phyloP scores from a whole-genome alignment of 2,797 vertebrate species.

The Chloroceryle inda region DNA sequence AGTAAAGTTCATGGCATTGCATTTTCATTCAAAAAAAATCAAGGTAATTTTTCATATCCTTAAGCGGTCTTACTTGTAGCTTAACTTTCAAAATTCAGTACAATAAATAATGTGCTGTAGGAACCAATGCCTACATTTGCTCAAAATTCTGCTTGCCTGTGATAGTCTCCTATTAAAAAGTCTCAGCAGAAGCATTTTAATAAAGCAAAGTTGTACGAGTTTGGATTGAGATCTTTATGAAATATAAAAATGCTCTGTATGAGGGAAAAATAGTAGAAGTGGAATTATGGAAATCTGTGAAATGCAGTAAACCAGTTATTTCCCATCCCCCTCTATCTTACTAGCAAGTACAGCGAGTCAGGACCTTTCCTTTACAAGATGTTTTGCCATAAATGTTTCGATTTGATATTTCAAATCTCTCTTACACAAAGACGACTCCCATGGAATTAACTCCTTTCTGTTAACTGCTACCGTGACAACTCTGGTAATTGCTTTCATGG shows the following conservation, averaged over 20 bases:
- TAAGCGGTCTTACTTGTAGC: neutral
- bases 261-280: neutral
- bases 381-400: constrained; percentile 42
- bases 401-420: constrained; percentile 39
- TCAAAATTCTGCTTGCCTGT: neutral
- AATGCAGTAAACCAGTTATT: neutral
- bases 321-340: neutral
- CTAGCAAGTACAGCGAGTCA: neutral
- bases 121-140: neutral
- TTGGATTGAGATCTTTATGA: constrained; percentile 8
- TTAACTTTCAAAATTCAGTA: constrained; percentile 5
- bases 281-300: neutral
- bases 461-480: neutral
- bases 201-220: neutral
- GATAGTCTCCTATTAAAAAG: constrained; percentile 17
- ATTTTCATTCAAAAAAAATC: neutral
- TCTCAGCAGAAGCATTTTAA: constrained; percentile 16
- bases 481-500: constrained; percentile 27
- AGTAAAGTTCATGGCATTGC: neutral
- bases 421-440: constrained; percentile 34
- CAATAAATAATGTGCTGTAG: neutral
- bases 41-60: neutral
- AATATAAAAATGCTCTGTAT: neutral
- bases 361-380: constrained; percentile 27
- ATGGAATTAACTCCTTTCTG: constrained; percentile 56